A percentile compares a stretch with the other conserved stretches of the same genome.
Conservation (phyloP, 2,113 vertebrate genomes). For the Recurvirostra avosetta region DNA sequence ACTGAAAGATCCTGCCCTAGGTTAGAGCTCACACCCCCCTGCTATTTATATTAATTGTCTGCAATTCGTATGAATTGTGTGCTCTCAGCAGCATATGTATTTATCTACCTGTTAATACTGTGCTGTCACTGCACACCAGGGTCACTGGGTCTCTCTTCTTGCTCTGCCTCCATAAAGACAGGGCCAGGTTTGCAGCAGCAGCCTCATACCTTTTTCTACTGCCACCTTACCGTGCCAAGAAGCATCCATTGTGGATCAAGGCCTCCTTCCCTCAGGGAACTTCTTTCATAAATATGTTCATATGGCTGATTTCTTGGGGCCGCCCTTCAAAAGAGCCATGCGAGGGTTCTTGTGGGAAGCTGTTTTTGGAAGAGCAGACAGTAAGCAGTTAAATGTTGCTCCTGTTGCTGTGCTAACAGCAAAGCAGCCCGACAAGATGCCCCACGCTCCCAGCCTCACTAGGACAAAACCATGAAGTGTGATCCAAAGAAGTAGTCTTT, state of each 20-base stretch:
- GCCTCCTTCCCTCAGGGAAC: background rate
- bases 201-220: background rate
- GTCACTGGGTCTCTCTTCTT: background rate
- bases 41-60: background rate
- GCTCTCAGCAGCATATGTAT: background rate
- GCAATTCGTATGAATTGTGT: background rate
- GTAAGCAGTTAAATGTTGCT: background rate
- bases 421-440: background rate
- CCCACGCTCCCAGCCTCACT: background rate
- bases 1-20: background rate
- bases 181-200: background rate
- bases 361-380: background rate
- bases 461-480: background rate
- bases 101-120: background rate
- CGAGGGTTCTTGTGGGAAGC: background rate
- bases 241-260: background rate
- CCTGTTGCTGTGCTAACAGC: background rate
- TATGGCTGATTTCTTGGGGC: background rate
- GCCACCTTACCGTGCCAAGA: rapidly evolving
- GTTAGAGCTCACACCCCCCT: background rate
- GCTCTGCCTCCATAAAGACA: background rate
- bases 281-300: background rate
- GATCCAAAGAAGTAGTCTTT: background rate
- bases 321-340: background rate
- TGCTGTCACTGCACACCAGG: background rate